Evolutionary conservation across 2,113 vertebrate genomes (phyloP), one percentile per base, ranked within the genome.

Genomic region (Malaclemys terrapin): DNA sequence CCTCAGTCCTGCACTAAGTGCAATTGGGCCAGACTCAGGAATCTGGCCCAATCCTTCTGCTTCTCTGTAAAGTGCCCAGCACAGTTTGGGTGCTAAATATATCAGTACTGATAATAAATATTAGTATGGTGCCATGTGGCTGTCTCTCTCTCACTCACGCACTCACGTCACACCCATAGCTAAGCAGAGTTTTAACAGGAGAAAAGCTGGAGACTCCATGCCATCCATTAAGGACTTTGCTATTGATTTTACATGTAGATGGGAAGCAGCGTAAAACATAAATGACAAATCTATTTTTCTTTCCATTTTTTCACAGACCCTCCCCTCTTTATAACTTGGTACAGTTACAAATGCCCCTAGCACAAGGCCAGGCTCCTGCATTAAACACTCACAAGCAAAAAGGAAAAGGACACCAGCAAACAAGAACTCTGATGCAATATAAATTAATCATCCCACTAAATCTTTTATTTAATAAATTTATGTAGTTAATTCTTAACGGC

Each of bases 381-480:
- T 5, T 2, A 91, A 89, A 50, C 1, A 75, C 80, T 82, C 57
- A 42, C 20, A n/a, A 35, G 93, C 53, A 42, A 89, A 59, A 75
- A 42, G 27, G 42, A 82, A 94, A 89, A 78, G 52, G 54, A 1
- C 11, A 85, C 38, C 1, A 6, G 24, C 49, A 94, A 92, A 92
- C 6, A 22, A 8, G 31, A 93, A 50, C 80, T 83, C n/a, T 85
- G 20, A 69, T 85, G 22, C 65, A 90, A 91, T 94, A n/a, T 89
- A 8, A 69, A 88, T 25, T 89, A 9, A 85, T 93, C 82, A 89
- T 35, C 83, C 8, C 52, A 29, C 50, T 42, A 94, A 88, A 12
- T 85, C 12, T 59, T 95, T 84, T 35, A 87, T 89, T 91, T 91
- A 52, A 85, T 72, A 65, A 93, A 94, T 25, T 84, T 85, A 38